Evolutionary conservation across 2,888 invertebrate genomes (phyloP), one percentile per base, ranked within the genome.

Genomic region (Archips xylosteana): DNA sequence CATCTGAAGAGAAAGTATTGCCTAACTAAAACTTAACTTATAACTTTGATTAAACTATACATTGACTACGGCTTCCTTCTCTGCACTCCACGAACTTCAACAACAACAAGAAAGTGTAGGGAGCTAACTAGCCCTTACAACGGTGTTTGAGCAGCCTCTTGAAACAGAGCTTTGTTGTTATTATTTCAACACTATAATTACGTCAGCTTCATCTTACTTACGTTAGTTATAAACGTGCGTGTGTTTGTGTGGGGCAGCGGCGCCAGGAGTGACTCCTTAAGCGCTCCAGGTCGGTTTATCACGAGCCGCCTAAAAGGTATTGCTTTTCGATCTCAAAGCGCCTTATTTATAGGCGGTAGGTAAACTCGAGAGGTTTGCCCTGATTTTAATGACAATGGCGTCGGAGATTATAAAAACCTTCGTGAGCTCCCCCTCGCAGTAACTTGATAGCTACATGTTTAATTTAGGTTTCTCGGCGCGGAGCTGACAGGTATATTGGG

Each of bases 311-410:
- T 68, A 72, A 72, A 72, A 67, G 72, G 62, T 68, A 72, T 72
- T 72, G 67, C 72, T 62, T 54, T 62, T 62, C 72, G 72, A 67
- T 72, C 67, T 72, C 23, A 67, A 68, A 62, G 67, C 72, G 34
- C 67, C 54, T 72, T 72, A 72, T 72, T 72, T 72, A 72, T 72
- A 45, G 63, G 62, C 62, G 45, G 61, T 32, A 68, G 72, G 67
- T 63, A 68, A 68, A 45, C 57, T 54, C 54, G 62, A 62, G 57
- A 62, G 72, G 70, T 64, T 70, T 49, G 59, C 67, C 67, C 67
- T 67, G 72, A 72, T 72, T 72, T 68, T 72, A 72, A 72, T 72
- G 57, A 72, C 57, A 72, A 72, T 63, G 67, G 62, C 67, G 54
- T 23, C 39, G 34, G 45, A 47, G 54, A 51, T 51, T 39, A 62